Evolutionary conservation across 2,113 vertebrate species (phyloP), one percentile per base, ranked within the genome.

Genomic region (Calonectris borealis): DNA sequence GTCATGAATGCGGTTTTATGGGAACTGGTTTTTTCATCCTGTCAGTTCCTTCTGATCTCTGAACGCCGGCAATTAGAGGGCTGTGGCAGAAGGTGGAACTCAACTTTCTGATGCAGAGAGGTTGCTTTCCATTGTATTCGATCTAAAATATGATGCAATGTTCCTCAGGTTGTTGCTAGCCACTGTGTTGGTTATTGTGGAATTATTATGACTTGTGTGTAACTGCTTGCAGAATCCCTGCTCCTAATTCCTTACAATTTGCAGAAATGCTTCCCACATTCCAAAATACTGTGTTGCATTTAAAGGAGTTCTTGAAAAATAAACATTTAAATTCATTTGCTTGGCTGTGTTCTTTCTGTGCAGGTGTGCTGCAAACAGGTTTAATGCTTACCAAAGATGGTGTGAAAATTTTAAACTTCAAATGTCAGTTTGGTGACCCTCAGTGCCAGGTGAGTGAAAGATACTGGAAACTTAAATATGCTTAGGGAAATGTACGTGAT

Each of bases 331-430:
- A 34, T 86, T 57, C 1, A 20, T 64, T 89, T 81, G 2, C 71
- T 52, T 75, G 27, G 22, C 60, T 58, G 20, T 92, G 54, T 88
- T 87, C 73, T 88, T 54, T 90, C 31, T 70, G 22, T 64, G 49
- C 95, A 99, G 99, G 99, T 78, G 98, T 99, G 78, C 97, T 99
- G 71, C 99, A 99, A 21, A 98, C 98, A 14, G 98, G 98, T n/a
- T 93, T 99, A 94, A 99, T 99, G 98, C 94, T 99, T 95, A 99
- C 99, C 84, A 97, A 98, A 76, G 97, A 98, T 42, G 99, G 99
- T 26, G 97, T 98, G 7, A 98, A 99, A 76, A 97, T 99, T 51
- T 97, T 99, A 51, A 99, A 98, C 97, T 98, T 98, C 84, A 99
- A 99, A 96, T 99, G 99, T 83, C 98, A 98, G 54, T 99, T 99